Evolutionary conservation across 2,113 vertebrate species (phyloP), one percentile per base, ranked within the genome.

Genomic region (Labeo catla): DNA sequence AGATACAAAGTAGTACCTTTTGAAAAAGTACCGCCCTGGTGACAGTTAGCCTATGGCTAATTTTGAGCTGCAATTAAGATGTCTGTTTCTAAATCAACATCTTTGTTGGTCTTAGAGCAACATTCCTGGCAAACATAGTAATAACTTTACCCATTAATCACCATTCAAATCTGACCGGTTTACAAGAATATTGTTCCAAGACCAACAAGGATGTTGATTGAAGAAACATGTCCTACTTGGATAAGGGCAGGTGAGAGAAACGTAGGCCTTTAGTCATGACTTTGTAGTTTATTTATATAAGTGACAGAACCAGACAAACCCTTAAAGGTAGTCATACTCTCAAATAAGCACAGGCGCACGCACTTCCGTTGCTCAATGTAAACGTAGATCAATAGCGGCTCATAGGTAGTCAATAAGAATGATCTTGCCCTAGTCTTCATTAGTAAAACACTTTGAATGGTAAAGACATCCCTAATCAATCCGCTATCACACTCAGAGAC

Each of bases 351-450:
- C 6, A 16, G 2, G 0, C 11, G 5, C 23, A 50, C 50, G 4
- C 50, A 15, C 50, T 16, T 39, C 21, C 36, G 16, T 36, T 52
- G 63, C 47, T 23, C 19, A 50, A 34, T 68, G 45, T 77, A 47
- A n/a, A 87, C 9, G 2, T 12, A 68, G 49, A 97, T 98, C 97
- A 94, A 97, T 97, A 95, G 93, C 93, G 93, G 95, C 95, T 96
- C 95, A 95, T 94, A 96, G 95, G 89, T 93, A 95, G 95, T 99
- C 97, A 94, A 97, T 98, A 96, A 94, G 93, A 98, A 97, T 94
- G 96, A 98, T 97, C 96, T 96, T 87, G 86, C 96, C 96, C 97
- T 96, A 96, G 95, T 98, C 97, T 97, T 98, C 97, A 98, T 98
- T 98, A 97, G 96, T 96, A 96, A 95, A 97, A 97, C 95, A 96